A percentile compares a stretch with the other conserved stretches of the same genome.
Conservation (phyloP, 2,888 invertebrate genomes). For the Ophion obscuratus region DNA sequence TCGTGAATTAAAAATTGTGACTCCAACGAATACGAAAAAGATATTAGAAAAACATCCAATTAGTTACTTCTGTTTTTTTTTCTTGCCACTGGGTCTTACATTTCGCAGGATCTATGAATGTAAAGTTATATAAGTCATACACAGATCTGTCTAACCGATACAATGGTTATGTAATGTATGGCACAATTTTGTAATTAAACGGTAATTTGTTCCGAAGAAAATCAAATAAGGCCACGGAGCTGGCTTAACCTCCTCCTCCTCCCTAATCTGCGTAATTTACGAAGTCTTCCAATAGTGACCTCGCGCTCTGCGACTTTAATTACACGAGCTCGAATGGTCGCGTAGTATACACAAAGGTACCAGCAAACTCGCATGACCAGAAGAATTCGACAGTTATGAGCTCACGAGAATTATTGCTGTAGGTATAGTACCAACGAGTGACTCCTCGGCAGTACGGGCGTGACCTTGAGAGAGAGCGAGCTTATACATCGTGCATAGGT, state of each 20-base stretch:
- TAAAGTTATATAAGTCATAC: not conserved
- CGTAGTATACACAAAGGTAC: constrained; percentile 3
- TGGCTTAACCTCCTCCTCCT: not conserved
- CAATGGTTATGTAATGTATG: not conserved
- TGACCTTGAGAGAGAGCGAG: constrained; percentile 52
- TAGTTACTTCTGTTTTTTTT: too few relatives aligned
- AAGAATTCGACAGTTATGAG: constrained; percentile 60
- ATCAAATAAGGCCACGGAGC: not conserved
- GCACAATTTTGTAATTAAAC: constrained; percentile 29
- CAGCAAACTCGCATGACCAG: constrained; percentile 59
- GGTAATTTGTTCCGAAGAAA: not conserved
- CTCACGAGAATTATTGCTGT: constrained; percentile 49
- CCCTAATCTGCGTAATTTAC: not conserved
- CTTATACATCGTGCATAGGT: constrained; percentile 12
- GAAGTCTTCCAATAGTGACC: not conserved
- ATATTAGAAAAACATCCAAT: not conserved
- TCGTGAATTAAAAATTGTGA: too few relatives aligned
- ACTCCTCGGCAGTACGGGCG: constrained; percentile 22
- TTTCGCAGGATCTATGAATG: not conserved
- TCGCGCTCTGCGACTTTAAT: not conserved
- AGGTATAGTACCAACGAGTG: constrained; percentile 28
- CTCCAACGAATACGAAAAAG: not conserved
- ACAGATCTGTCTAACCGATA: not conserved
- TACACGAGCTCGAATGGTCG: constrained; percentile 24
- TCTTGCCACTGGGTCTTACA: not conserved